Conservation (phyloP, 2,888 invertebrate genomes). For the Acleris emargana region DNA sequence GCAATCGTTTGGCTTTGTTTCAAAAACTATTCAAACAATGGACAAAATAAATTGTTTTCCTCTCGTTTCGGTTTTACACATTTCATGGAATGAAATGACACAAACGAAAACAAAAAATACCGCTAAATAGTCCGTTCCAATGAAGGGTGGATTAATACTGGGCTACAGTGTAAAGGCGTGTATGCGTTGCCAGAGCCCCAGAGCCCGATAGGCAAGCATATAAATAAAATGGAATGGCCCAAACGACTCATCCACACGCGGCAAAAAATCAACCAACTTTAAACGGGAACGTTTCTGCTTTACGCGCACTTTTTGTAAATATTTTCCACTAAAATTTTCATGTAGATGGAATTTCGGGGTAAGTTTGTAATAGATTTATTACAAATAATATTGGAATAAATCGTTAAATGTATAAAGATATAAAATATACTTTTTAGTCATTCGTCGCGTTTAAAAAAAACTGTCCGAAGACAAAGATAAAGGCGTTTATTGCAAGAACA, state of each 20-base stretch:
- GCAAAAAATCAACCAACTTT: conserved; percentile 29
- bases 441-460: no score
- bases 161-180: conserved; percentile 32
- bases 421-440: no score
- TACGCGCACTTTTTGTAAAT: conserved; percentile 16
- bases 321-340: no score
- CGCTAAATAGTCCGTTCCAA: conserved; percentile 27
- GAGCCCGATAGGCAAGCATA: conserved; percentile 28
- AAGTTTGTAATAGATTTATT: no score
- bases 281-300: conserved; percentile 26
- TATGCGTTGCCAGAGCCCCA: conserved; percentile 18
- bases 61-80: conserved; percentile 10
- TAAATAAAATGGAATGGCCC: conserved; percentile 36
- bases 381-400: no score
- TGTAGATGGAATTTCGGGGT: no score
- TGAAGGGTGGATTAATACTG: conserved; percentile 36
- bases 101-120: conserved; percentile 25
- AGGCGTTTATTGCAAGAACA: no score
- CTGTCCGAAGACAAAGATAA: no score
- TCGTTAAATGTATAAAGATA: no score
- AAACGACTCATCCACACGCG: conserved; percentile 30
- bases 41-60: not conserved
- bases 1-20: not conserved
- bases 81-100: conserved; percentile 29
- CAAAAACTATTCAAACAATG: not conserved